Evolutionary conservation across 2,888 invertebrate genomes (phyloP), one percentile per base, ranked within the genome.

Genomic region (Papilio elwesi): DNA sequence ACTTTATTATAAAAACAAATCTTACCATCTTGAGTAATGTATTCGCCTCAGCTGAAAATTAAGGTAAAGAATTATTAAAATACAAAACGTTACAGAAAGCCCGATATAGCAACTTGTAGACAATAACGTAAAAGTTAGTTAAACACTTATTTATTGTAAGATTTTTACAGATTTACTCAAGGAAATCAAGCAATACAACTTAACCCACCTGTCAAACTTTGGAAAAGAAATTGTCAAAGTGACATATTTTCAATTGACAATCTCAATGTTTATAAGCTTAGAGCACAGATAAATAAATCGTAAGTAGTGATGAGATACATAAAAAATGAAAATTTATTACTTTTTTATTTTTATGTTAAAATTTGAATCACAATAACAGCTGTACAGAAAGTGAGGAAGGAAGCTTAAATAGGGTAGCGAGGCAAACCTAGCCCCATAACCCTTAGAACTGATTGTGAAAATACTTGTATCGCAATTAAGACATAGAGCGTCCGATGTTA

Each of bases 201-300:
- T 69, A n/a, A 73, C 85, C 79, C 79, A 91, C 90, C 90, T 90
- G 87, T 87, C 87, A 87, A 86, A 82, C 74, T 83, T 79, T 74
- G 70, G 49, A 82, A 85, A 87, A 85, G 84, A 82, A 78, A 43
- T 36, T 77, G 75, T 68, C 66, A 73, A 51, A 64, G 71, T 67
- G 65, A 64, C 64, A 64, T 65, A 26, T 1, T 26, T 26, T 26
- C 26, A 1, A 26, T 26, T 26, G 26, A 26, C 26, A 26, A 26
- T 2, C 26, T 26, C 26, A 26, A 26, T 26, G 26, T 26, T 26
- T 26, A 26, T 26, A 26, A 2, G 26, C 26, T 4, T 26, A 4
- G 26, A 26, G 4, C 26, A 26, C 26, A 26, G 4, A 26, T 26
- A 26, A 26, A 26, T 26, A 26, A 26, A 26, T 26, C 1, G 26